These are phyloP conservation scores for Pseudotriccus pelzelni DNA, from an alignment of 2,797 vertebrate species.

Conservation along the genomic window DNA sequence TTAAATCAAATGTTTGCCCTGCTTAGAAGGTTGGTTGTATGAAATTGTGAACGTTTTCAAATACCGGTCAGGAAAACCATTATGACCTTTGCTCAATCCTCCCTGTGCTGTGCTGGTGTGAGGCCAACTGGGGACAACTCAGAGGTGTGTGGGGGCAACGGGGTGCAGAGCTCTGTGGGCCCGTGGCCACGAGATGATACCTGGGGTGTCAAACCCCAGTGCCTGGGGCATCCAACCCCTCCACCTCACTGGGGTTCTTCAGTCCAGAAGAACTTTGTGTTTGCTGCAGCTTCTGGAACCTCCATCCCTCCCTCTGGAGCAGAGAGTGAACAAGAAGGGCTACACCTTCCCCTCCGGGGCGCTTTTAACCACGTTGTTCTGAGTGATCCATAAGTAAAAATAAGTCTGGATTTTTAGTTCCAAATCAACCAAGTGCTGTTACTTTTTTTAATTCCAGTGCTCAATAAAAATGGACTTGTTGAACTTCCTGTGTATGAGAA, in stretches of 20 bases:
- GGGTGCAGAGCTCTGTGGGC: background rate
- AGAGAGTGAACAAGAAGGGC: background rate
- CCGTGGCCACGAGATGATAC: accelerated
- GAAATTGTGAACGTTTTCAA: background rate
- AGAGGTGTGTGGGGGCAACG: background rate
- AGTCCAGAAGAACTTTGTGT: background rate
- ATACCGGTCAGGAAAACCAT: background rate
- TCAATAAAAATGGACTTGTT: constrained; percentile 46
- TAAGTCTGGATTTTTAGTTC: constrained; percentile 8
- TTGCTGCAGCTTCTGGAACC: background rate
- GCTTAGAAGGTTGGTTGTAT: background rate
- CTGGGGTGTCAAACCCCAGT: background rate
- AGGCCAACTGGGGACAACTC: background rate
- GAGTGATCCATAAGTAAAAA: background rate
- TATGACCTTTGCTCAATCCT: background rate
- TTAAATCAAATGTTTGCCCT: background rate
- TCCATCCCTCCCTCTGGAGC: background rate
- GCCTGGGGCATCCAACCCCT: background rate
- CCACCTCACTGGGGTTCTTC: background rate
- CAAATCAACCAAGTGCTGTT: constrained; percentile 42
- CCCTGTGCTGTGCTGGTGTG: background rate
- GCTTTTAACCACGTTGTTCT: background rate
- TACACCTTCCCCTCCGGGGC: background rate
- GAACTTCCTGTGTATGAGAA: background rate
- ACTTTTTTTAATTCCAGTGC: constrained; percentile 40